Evolutionary conservation across 1,140 invertebrate species (phyloP), one percentile per base, ranked within the genome.

Genomic region (Conopomorpha cramerella): DNA sequence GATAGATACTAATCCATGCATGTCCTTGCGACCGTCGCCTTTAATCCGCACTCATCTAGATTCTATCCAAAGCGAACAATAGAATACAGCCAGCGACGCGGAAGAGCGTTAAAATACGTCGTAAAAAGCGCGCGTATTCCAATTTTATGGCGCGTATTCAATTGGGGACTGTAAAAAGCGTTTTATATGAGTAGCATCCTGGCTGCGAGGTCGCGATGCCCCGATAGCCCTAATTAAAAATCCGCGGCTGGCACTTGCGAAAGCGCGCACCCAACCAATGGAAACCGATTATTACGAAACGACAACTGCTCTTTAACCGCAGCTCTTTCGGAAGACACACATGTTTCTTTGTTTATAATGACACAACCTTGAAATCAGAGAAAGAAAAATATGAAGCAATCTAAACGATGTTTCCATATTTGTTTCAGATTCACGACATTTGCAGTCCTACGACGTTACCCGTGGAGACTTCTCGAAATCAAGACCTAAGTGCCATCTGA

Each of bases 131-230:
- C 64, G 46, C 19, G 64, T 66, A 59, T 74, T 66, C 67, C 51
- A 67, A 71, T 71, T 74, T 74, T 72, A 74, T 68, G 56, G 55
- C 57, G 39, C 45, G 42, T 54, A 51, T 70, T 57, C 70, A 70
- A 74, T 72, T 74, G 70, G 53, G 54, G 60, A 48, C 51, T 62
- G 67, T 74, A 72, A 74, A 74, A 71, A 62, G 59, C 10, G 51
- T 46, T 49, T 67, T 74, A 71, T 74, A 71, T 70, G 53, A 56
- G 56, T 49, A 48, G 56, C 67, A 68, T 72, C 67, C 70, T 67
- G 62, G 54, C 54, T 19, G 27, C 64, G 62, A 71, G 68, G 68
- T 44, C 63, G 61, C 45, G 54, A 55, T 47, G 49, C 38, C 55
- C 46, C 49, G 49, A 53, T 56, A 61, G 53, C 53, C 62, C 64